Base-by-base conservation (phyloP, 2,888 invertebrate species). In the Leptinotarsa tumamoca region DNA sequence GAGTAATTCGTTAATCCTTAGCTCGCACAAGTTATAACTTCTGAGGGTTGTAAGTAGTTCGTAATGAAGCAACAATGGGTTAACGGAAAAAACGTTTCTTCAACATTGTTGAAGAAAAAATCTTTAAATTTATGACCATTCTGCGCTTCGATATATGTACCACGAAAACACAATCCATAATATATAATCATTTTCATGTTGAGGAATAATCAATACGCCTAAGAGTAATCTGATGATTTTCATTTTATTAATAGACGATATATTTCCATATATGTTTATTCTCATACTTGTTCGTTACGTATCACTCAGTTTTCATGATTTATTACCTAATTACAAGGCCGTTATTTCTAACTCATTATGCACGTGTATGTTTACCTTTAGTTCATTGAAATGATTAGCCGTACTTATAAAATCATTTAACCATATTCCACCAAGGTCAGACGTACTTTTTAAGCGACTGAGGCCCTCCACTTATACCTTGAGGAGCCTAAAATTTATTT, bases 401-500 rank as follows among this genome's bases (percentile, higher is more conserved):
- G 33, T 63, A 63, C 43, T 63, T 27, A 15, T 17, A 63, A n/a
- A 63, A 63, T 63, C 63, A 63, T 63, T 63, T 63, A 33, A 63
- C 63, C 43, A 33, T 43, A 63, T 63, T 63, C 63, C 17, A 33
- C 63, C 63, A 63, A 63, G 63, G 63, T 63, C n/a, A 13, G 43
- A 18, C 63, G 33, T 5, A 63, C 63, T 63, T 21, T 63, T 63
- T 63, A 63, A 63, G 63, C 33, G 27, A 63, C 63, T 33, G 63
- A 63, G 63, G 63, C 63, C 63, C 63, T 63, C 63, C 63, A n/a
- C 61, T 43, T 15, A 27, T 61, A 61, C 63, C 63, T 43, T 63
- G 63, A 43, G 10, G 43, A 63, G 27, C 63, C 43, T 63, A 63
- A 63, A 63, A 63, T 63, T 63, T 63, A 63, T 63, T 63, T 63